These are phyloP conservation scores for Sterrhoptilus dennistouni DNA, from an alignment of 2,113 vertebrate species.

Conservation along the genomic window DNA sequence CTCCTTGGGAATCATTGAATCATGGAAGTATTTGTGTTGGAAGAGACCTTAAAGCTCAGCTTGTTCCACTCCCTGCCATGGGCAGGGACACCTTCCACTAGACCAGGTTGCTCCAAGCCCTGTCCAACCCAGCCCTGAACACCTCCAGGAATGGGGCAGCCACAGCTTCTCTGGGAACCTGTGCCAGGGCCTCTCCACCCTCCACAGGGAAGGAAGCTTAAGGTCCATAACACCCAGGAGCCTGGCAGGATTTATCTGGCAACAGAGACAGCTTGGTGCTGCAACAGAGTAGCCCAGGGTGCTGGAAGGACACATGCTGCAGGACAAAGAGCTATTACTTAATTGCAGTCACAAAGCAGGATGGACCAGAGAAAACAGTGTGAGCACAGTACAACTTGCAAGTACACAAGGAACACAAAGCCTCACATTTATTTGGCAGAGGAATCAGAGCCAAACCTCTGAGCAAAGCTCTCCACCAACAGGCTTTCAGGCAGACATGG, in stretches of 20 bases:
- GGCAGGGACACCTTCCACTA: neutral
- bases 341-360: neutral
- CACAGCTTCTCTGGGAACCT: neutral
- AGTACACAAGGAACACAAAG: neutral
- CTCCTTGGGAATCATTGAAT: neutral
- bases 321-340: neutral
- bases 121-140: neutral
- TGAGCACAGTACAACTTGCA: neutral
- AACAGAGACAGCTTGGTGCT: neutral
- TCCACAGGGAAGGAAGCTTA: neutral
- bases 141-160: neutral
- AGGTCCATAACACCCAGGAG: neutral
- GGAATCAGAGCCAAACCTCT: neutral
- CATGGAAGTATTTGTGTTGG: neutral
- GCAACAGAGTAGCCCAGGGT: neutral
- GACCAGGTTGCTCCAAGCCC: accelerated
- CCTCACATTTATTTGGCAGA: neutral
- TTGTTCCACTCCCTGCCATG: neutral
- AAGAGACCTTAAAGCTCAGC: neutral
- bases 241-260: neutral
- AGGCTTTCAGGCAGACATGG: neutral
- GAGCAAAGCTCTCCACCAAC: neutral
- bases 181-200: neutral
- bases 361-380: neutral
- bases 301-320: neutral